Evolutionary conservation across 2,113 vertebrate species (phyloP), one percentile per base, ranked within the genome.

Genomic region (Thermophis baileyi): DNA sequence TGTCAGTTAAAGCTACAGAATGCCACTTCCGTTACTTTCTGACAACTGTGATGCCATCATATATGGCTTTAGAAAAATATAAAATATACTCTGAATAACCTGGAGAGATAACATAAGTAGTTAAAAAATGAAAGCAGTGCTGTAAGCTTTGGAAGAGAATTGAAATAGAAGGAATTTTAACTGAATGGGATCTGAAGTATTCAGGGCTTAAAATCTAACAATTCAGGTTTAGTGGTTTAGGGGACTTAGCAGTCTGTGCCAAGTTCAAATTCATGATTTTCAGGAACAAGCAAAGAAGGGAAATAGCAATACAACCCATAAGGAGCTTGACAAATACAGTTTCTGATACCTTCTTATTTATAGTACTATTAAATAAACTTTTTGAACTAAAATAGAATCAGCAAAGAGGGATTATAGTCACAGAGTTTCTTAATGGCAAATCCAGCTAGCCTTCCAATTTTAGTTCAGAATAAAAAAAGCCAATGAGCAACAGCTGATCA

Each of bases 381-480:
- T 89, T 92, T 93, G 93, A 94, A 91, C 91, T 91, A 94, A 95
- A 96, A 69, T 60, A 30, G 49, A 88, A 11, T 89, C 91, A 93
- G 1, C 90, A 88, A 94, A 86, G 94, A 53, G 93, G 60, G 55
- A 92, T 94, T 96, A 94, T 89, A 94, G 89, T 92, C 90, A 69
- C 4, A 69, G 27, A 63, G 30, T 57, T 93, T 93, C 69, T 95
- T 94, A 93, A 94, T 57, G 50, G 55, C 9, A 87, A 90, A 94
- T 95, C 44, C 88, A 95, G 69, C 49, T 91, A 93, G 60, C 74
- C 14, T 91, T 54, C 12, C 8, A 95, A 46, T 90, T 63, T 89
- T 60, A 91, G 51, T 60, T 53, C 87, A 93, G 47, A 49, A 57
- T 54, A 25, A 8, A 12, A 89, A 4, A 63, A 90, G 85, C 85